Conservation (phyloP, 2,888 invertebrate species). For the Oasisia sp. region DNA sequence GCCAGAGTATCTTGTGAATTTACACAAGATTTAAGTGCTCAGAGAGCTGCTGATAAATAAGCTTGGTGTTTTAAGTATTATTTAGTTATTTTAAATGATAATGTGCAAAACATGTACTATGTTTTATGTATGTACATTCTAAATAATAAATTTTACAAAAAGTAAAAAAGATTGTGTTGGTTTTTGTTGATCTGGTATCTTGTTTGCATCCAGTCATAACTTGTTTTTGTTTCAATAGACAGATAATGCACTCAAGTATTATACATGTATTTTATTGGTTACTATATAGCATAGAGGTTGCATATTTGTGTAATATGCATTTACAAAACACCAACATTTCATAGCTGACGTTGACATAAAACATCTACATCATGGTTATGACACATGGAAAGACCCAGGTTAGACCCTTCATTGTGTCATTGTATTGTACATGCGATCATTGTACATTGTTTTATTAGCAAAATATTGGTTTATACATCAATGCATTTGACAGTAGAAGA, state of each 20-base stretch:
- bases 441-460: background rate
- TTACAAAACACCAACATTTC: background rate
- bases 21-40: background rate
- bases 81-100: constrained; percentile 5
- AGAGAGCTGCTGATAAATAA: background rate
- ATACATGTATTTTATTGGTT: background rate
- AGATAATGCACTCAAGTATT: background rate
- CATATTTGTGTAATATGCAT: background rate
- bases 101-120: background rate
- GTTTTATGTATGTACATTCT: background rate
- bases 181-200: background rate
- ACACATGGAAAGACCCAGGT: background rate
- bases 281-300: background rate
- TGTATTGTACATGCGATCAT: background rate
- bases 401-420: background rate
- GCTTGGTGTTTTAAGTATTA: background rate
- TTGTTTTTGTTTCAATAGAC: background rate
- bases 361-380: background rate
- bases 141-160: constrained; percentile 7
- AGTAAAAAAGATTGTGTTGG: background rate
- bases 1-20: background rate
- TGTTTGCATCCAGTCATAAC: background rate
- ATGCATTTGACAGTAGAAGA: background rate
- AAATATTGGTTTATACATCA: background rate
- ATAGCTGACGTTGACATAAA: background rate